Conservation (phyloP, 2,797 vertebrate species). For the Galaxias olidus region DNA sequence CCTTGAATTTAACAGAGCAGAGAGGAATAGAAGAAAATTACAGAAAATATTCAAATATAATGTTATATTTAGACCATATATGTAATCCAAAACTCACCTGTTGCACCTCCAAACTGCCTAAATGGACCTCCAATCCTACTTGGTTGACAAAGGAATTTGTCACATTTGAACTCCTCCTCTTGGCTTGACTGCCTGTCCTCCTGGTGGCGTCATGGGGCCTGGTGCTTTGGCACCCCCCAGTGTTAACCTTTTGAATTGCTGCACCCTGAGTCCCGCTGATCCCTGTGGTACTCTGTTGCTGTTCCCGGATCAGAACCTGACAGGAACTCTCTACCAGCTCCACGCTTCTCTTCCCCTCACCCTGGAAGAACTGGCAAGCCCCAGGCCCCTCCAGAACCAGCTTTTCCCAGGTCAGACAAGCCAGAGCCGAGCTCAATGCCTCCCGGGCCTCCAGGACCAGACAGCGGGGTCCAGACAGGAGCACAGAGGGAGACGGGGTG, state of each 20-base stretch:
- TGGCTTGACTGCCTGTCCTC: too few relatives aligned
- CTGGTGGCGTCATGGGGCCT: too few relatives aligned
- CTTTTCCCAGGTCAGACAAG: conserved; percentile 21
- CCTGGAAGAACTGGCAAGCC: conserved; percentile 49
- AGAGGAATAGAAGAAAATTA: too few relatives aligned
- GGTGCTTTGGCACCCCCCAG: background rate
- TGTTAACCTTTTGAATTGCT: too few relatives aligned
- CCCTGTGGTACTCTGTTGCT: background rate
- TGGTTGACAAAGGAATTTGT: conserved; percentile 4
- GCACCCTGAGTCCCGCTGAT: background rate
- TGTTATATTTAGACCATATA: too few relatives aligned
- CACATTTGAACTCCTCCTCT: background rate
- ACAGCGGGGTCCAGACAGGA: conserved; percentile 50
- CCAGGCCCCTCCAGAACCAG: conserved; percentile 54
- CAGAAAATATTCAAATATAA: too few relatives aligned
- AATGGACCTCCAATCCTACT: conserved; percentile 40
- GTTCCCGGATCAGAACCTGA: conserved; percentile 46
- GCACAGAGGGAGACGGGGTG: conserved; percentile 38
- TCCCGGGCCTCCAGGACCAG: conserved; percentile 35
- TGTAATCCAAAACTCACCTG: conserved; percentile 23
- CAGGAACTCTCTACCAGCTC: conserved; percentile 40
- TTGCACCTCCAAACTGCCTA: conserved; percentile 42
- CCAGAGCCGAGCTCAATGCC: conserved; percentile 27
- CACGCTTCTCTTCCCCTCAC: conserved; percentile 36
- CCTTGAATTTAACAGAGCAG: too few relatives aligned